Evolutionary conservation across 2,113 vertebrate genomes (phyloP).

Genomic region (Urocolius indicus): DNA sequence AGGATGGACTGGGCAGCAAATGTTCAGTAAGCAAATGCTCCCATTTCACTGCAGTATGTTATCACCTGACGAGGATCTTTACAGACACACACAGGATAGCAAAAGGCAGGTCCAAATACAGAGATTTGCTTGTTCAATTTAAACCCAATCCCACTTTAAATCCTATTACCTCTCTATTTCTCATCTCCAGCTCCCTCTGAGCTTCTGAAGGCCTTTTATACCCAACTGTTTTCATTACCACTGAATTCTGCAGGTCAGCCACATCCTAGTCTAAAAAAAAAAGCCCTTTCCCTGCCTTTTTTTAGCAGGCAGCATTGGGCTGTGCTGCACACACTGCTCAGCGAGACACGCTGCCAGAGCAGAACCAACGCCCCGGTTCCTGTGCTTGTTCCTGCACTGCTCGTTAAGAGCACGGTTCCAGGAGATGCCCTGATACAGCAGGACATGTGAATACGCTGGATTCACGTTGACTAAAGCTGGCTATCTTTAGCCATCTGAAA

Average conservation of each 20-base stretch:
- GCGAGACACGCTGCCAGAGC: not conserved
- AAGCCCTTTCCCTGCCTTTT: not conserved
- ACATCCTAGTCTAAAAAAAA: not conserved
- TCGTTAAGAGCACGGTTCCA: not conserved
- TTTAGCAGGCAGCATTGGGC: not conserved
- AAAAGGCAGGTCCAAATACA: not conserved
- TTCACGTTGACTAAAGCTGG: not conserved
- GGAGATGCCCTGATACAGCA: not conserved
- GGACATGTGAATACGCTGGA: not conserved
- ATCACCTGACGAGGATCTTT: not conserved
- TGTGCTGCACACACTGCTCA: not conserved
- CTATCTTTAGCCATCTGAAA: not conserved
- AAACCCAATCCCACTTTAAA: not conserved
- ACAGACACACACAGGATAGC: not conserved
- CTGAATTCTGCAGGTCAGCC: not conserved
- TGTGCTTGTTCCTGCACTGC: not conserved
- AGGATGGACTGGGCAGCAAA: fast-evolving
- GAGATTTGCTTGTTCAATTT: not conserved
- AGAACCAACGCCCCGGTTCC: fast-evolving
- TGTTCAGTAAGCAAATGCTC: not conserved
- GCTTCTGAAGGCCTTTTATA: not conserved
- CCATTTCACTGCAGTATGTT: not conserved
- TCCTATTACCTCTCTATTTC: fast-evolving
- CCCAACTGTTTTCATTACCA: not conserved
- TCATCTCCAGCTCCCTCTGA: not conserved